Base-by-base conservation (phyloP, 1,140 invertebrate genomes). In the Penaeus japonicus region DNA sequence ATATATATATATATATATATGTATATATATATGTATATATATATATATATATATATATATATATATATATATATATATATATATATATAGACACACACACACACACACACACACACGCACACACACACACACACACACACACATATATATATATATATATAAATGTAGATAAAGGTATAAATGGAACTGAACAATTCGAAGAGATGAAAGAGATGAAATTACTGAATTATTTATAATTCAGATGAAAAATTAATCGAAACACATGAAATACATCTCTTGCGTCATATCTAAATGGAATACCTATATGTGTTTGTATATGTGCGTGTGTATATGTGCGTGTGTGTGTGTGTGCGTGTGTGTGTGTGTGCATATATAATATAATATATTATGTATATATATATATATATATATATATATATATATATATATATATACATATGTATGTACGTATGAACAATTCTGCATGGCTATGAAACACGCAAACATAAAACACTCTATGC, bases 11-110 rank as follows among this genome's bases (percentile, higher is more conserved):
- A 70, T 70, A 70, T n/a, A 70, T 70, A 70, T 70, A 70, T 17
- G n/a, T 70, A n/a, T 70, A 70, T 70, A 70, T 70, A 70, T 70
- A n/a, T 22, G n/a, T 70, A 70, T 70, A 65, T 65, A 65, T 65
- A 65, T 65, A 24, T 65, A 65, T 65, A 15, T 65, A 65, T 65
- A 65, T 65, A 65, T 65, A 15, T 65, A 15, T 65, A 15, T 65
- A 65, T 65, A 65, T 65, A 15, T 65, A 15, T 65, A 65, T 15
- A 70, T n/a, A 18, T 7, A 65, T 65, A 15, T n/a, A 3, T n/a
- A 70, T n/a, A 70, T 24, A 1, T n/a, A 15, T n/a, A 70, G 15
- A n/a, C 32, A 70, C 32, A 70, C 32, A 1, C 32, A 15, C 22
- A 70, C 32, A n/a, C 32, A 70, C 32, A 70, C 32, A 1, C 32